Base-by-base conservation (phyloP, 2,797 vertebrate genomes). In the Gambusia yucatana region DNA sequence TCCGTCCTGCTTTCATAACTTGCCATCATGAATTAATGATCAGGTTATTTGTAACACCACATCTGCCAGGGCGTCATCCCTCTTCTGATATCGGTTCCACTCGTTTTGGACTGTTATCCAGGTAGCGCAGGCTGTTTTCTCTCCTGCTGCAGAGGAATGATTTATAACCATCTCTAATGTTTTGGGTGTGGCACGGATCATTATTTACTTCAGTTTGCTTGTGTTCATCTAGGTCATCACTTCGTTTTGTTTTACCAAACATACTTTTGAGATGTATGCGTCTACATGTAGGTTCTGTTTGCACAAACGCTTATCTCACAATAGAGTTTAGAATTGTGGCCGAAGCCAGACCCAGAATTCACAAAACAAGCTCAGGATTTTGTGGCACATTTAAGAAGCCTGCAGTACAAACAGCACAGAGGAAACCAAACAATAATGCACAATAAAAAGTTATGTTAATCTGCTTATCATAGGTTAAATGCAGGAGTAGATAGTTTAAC, bases 201-300 rank as follows among this genome's bases (percentile, higher is more conserved):
- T 86, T 78, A n/a, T 80, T 67, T 71, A 22, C 78, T 84, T 88
- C 63, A 77, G 89, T 86, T 84, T 0, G 70, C 85, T 82, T 79
- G 77, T 82, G 88, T 89, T 77, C 72, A 90, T 88, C 76, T 48
- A 63, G 25, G 67, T 41, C 25, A 52, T 74, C 57, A 75, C 50
- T 82, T 57, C 41, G 57, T 52, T 30, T 78, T 30, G 50, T 39
- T 33, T 7, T 36, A 67, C 43, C 36, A 70, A 28, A 76, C 39
- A 22, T 41, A 75, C 28, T 78, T 50, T 52, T 59, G 41, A 11
- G 5, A 44, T 70, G 11, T n/a, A 2, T 43, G 41, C n/a, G n/a
- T 69, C n/a, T 28, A n/a, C 25, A 70, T n/a, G 25, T 44, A 70
- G 1, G 39, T 70, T 70, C 77, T 72, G 74, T 75, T 79, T 82